These are phyloP conservation scores for Trissolcus brochymenae DNA, from an alignment of 2,888 invertebrate species.

Conservation along the genomic window DNA sequence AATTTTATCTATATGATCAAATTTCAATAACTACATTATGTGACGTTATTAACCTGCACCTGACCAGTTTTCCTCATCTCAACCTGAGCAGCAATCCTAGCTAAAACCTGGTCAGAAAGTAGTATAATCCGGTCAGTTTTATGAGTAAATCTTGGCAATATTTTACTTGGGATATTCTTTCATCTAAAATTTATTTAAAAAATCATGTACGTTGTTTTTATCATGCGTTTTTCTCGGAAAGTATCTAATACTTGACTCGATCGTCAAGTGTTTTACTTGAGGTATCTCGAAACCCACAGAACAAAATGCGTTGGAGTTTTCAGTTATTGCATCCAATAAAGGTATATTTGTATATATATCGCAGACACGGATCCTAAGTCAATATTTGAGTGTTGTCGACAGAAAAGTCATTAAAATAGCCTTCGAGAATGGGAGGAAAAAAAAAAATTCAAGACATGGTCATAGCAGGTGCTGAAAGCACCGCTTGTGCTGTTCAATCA, in stretches of 20 bases:
- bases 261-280: slow-evolving; percentile 48
- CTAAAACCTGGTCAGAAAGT: too few species aligned
- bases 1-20: too few species aligned
- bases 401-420: slow-evolving; percentile 43
- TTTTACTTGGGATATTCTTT: too few species aligned
- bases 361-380: slow-evolving; percentile 47
- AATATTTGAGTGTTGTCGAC: slow-evolving; percentile 50
- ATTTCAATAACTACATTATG: too few species aligned
- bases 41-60: too few species aligned
- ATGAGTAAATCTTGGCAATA: too few species aligned
- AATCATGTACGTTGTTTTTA: not conserved
- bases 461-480: slow-evolving; percentile 17
- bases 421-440: slow-evolving; percentile 8
- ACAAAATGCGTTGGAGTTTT: slow-evolving; percentile 42
- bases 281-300: slow-evolving; percentile 26
- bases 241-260: slow-evolving; percentile 31
- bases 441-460: slow-evolving; percentile 7
- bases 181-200: too few species aligned
- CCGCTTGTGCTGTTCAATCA: slow-evolving; percentile 19
- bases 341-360: slow-evolving; percentile 30
- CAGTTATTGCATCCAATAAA: slow-evolving; percentile 40
- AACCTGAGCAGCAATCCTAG: too few species aligned
- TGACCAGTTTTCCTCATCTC: too few species aligned
- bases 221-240: slow-evolving; percentile 20
- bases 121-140: too few species aligned